Evolutionary conservation across 2,888 invertebrate species (phyloP), one percentile per base, ranked within the genome.

Genomic region (Zonitis immaculata): DNA sequence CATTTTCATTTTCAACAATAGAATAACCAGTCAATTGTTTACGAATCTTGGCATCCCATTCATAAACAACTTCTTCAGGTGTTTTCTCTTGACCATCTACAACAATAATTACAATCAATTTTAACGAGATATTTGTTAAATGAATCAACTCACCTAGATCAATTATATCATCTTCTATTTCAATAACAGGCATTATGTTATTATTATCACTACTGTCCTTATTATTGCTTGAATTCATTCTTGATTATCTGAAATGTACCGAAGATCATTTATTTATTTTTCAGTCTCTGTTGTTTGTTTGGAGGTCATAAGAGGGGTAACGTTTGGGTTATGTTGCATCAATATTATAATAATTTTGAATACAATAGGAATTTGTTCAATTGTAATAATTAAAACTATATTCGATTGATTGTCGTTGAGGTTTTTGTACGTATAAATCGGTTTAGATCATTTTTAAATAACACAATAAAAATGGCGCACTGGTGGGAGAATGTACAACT

Each of bases 11-110:
- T 39, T 61, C 56, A 35, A 49, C 58, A 14, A 58, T 47, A 7
- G 54, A 49, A 47, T 55, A 52, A n/a, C 52, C 53, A 47, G 54
- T 54, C 14, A 65, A 52, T 48, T 60, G 62, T 22, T 53, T 54
- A 8, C 59, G 51, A n/a, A 63, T 57, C 45, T 59, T 64, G 14
- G 53, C 44, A 43, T 65, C 59, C 66, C 65, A 67, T 44, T 61
- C 55, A 18, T 54, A 51, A 14, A 62, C 56, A 27, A 56, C 44
- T 43, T 62, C 61, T 44, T 60, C 60, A n/a, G 58, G 39, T 9
- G 54, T 50, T n/a, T 49, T 48, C n/a, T 55, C 55, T 18, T 26
- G 28, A 25, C 27, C 48, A 30, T 51, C 49, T 51, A 42, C 11
- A 26, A 39, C 6, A 6, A 32, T n/a, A 12, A 3, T 4, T 4